Evolutionary conservation across 2,113 vertebrate species (phyloP).

Genomic region (Mastomys natalensis): DNA sequence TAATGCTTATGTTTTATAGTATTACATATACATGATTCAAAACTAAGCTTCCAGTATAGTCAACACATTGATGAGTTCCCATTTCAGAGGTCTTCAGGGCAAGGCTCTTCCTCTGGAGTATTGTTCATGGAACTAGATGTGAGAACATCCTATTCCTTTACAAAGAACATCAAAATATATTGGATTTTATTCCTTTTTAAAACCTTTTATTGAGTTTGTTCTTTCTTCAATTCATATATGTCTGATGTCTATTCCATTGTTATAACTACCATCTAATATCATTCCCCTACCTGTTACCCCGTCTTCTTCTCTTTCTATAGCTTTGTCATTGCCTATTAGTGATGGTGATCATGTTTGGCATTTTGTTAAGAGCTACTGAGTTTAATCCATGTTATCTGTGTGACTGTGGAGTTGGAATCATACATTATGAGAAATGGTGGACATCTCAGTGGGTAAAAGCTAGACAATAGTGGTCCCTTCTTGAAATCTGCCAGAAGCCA

Average conservation of each 20-base stretch:
- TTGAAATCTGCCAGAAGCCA: not conserved
- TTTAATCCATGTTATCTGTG: no score
- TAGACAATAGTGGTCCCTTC: not conserved
- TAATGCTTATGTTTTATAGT: not conserved
- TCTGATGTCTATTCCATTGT: not conserved
- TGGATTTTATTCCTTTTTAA: not conserved
- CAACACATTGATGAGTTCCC: not conserved
- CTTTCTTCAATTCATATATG: not conserved
- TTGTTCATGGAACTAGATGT: not conserved
- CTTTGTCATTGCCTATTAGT: not conserved
- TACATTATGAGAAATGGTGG: not conserved
- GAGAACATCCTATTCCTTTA: constrained; percentile 32
- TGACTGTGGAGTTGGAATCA: no score
- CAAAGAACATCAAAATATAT: constrained; percentile 36
- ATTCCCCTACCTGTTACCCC: no score
- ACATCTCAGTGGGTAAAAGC: not conserved
- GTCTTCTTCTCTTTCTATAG: no score
- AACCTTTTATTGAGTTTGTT: not conserved
- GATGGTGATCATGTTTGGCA: not conserved
- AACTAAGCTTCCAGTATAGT: not conserved
- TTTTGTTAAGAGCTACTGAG: not conserved
- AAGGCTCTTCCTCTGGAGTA: not conserved
- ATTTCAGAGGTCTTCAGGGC: not conserved
- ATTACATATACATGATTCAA: not conserved
- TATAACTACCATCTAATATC: not conserved